Percentiles rank a stretch among this genome's conserved stretches.
These are phyloP conservation scores for Odontophorus gujanensis DNA, from an alignment of 2,113 vertebrate genomes.

Conservation along the genomic window DNA sequence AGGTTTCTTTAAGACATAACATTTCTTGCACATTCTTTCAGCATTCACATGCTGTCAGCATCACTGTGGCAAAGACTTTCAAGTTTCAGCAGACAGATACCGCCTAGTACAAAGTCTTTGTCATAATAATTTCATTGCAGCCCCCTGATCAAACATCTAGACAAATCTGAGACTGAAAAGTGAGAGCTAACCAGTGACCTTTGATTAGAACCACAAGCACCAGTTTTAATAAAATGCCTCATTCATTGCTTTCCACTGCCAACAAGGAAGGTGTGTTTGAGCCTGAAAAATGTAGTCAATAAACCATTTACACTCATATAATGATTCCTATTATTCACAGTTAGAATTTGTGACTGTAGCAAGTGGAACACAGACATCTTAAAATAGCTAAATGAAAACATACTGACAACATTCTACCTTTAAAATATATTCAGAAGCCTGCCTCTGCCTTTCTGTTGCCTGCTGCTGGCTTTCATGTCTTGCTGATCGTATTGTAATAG, in stretches of 20 bases:
- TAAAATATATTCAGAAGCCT: constrained; percentile 75
- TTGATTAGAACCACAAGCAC: constrained; percentile 80
- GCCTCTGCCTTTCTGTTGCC: constrained; percentile 57
- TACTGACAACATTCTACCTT: constrained; percentile 75
- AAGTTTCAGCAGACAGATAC: constrained; percentile 83
- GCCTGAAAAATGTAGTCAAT: constrained; percentile 75
- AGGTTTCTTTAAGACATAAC: constrained; percentile 80
- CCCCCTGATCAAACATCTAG: constrained; percentile 82
- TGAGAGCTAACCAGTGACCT: constrained; percentile 80
- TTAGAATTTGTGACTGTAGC: constrained; percentile 74
- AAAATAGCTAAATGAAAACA: constrained; percentile 78
- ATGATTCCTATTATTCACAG: constrained; percentile 79
- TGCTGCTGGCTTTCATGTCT: constrained; percentile 71
- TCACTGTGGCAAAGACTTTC: constrained; percentile 80
- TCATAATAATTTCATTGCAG: constrained; percentile 81
- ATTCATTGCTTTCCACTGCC: constrained; percentile 77
- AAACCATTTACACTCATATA: constrained; percentile 78
- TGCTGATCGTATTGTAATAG: constrained; percentile 66
- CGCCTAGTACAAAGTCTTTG: constrained; percentile 84
- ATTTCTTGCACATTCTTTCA: constrained; percentile 80
- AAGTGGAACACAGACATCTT: constrained; percentile 75
- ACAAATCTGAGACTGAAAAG: constrained; percentile 82
- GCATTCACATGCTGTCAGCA: constrained; percentile 82
- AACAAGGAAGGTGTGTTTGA: constrained; percentile 81
- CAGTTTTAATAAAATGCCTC: constrained; percentile 81